These are phyloP conservation scores for Lasioglossum figueresi DNA, from an alignment of 2,888 invertebrate species.

Conservation along the genomic window DNA sequence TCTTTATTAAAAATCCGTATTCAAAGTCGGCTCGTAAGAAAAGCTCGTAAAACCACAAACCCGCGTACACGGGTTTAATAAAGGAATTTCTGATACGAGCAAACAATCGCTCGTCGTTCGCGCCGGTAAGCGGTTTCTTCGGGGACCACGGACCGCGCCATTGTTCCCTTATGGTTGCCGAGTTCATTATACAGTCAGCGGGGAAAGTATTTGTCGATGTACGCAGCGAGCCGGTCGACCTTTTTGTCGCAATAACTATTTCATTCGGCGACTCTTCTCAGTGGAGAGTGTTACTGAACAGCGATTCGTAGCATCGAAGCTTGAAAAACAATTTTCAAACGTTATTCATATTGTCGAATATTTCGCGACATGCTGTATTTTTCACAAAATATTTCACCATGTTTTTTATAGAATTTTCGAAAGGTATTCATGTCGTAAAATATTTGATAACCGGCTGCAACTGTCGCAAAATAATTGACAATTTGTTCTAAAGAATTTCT, in stretches of 20 bases:
- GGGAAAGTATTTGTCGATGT: neutral
- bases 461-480: neutral
- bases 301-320: neutral
- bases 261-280: neutral
- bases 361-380: neutral
- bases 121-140: neutral
- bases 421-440: neutral
- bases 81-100: slow-evolving; percentile 30
- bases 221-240: neutral
- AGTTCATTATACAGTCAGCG: neutral
- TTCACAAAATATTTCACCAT: neutral
- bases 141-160: neutral
- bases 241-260: neutral
- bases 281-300: neutral
- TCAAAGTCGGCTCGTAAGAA: slow-evolving; percentile 14
- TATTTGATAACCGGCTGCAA: neutral
- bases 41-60: slow-evolving; percentile 21
- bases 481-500: neutral
- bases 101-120: slow-evolving; percentile 14
- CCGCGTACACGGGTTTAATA: slow-evolving; percentile 18
- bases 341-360: neutral
- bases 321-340: neutral
- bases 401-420: neutral
- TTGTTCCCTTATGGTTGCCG: neutral
- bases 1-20: slow-evolving; percentile 40